Conservation (phyloP, 2,113 vertebrate genomes). For the Puntigrus tetrazona region DNA sequence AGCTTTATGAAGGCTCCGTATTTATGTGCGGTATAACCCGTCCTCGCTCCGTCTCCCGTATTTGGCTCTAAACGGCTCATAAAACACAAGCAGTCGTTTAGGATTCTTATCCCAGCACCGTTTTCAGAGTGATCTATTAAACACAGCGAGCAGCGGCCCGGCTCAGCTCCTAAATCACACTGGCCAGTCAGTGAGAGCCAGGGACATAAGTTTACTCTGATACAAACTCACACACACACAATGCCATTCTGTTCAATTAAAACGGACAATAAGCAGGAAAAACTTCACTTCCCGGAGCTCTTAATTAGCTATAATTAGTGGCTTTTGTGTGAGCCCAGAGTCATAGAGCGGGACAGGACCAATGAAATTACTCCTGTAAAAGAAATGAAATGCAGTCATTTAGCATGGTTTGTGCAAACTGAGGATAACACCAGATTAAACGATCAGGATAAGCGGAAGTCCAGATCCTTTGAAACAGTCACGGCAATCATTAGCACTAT, state of each 20-base stretch:
- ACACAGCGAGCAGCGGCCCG: background rate
- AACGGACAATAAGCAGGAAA: slow-evolving; percentile 7
- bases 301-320: background rate
- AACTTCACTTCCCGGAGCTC: slow-evolving; percentile 11
- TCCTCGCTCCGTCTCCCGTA: background rate
- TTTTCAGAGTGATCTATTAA: slow-evolving; percentile 42
- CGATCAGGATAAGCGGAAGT: no score
- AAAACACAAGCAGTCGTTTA: slow-evolving; percentile 17
- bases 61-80: slow-evolving; percentile 34
- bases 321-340: background rate
- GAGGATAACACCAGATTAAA: background rate
- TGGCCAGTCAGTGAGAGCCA: background rate
- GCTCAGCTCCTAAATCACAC: background rate
- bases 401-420: background rate
- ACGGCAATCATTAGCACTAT: background rate
- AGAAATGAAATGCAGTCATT: background rate
- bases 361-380: background rate
- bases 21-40: slow-evolving; percentile 8
- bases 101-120: slow-evolving; percentile 24
- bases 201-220: slow-evolving; percentile 25
- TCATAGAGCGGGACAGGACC: background rate
- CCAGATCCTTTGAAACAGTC: background rate
- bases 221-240: background rate
- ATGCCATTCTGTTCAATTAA: background rate
- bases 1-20: slow-evolving; percentile 3